Base-by-base conservation (phyloP, 2,888 invertebrate genomes). In the Oligia strigilis region DNA sequence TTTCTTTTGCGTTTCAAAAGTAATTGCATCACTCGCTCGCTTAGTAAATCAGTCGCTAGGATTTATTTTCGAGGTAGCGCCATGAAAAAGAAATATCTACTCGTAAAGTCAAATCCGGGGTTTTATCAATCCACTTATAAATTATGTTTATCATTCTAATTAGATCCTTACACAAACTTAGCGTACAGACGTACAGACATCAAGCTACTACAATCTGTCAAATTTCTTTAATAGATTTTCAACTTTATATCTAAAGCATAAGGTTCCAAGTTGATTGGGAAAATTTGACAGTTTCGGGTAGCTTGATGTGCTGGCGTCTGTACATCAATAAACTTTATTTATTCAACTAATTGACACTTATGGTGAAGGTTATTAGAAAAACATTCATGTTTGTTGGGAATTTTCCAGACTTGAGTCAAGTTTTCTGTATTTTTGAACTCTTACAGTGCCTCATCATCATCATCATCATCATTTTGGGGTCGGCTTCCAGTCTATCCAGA, bases 251-350 rank as follows among this genome's bases (percentile, higher is more conserved):
- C 40, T 40, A 40, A 40, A 40, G 40, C 40, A 40, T 40, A 40
- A 40, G 40, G 40, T 40, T 40, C 40, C 5, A 40, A 40, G 40
- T 40, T 4, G 40, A 40, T 40, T 40, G 40, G 40, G 40, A 40
- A 40, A 40, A 40, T 40, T 40, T 40, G 0, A 40, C 40, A 40
- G 40, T 4, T 40, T 40, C 40, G 40, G 4, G 40, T 40, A 40
- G 40, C 40, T 40, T 40, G 40, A 40, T 40, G 40, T 5, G 40
- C 40, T 40, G 40, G 40, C 40, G 40, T 40, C 40, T 75, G 62
- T 49, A 67, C 55, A 78, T 75, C 52, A 60, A 65, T 77, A 40
- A 75, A 67, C 40, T 72, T 65, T 85, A 43, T 84, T 82, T 65
- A 62, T 55, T 4, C 14, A 58, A 70, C 66, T 75, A 72, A 84